phyloP scores from a whole-genome alignment of 2,888 invertebrate genomes.

The Thereva nobilitata region DNA sequence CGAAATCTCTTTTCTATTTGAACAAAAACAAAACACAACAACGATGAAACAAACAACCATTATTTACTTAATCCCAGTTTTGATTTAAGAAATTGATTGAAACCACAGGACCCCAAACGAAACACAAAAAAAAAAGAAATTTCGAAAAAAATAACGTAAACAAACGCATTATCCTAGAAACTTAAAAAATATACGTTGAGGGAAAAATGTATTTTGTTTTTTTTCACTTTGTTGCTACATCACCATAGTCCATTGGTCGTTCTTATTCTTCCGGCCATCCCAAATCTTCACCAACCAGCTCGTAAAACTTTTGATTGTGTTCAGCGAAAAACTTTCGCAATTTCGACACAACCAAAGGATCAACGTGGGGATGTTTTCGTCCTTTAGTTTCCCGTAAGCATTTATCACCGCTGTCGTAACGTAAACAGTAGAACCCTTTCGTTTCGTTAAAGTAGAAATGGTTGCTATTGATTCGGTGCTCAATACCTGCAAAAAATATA shows the following conservation, averaged over 20 bases:
- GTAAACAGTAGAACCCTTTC: conserved; percentile 92
- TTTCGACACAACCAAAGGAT: conserved; percentile 76
- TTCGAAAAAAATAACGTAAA: no score
- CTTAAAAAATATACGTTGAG: no score
- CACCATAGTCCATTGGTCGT: background rate
- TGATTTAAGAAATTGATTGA: no score
- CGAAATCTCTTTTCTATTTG: no score
- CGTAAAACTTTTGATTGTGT: conserved; percentile 90
- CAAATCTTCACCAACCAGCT: conserved; percentile 88
- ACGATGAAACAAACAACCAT: no score
- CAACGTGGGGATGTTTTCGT: conserved; percentile 81
- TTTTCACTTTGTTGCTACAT: background rate
- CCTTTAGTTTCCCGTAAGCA: conserved; percentile 84
- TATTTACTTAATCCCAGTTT: no score
- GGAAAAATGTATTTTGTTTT: no score
- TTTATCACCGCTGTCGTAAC: conserved; percentile 82
- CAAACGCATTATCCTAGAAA: no score
- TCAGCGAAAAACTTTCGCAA: conserved; percentile 85
- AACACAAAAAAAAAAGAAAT: no score
- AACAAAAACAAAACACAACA: no score
- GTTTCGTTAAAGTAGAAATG: conserved; percentile 97
- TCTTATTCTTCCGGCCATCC: conserved; percentile 88
- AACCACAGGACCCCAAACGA: no score
- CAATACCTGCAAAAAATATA: conserved; percentile 51
- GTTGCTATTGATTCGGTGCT: conserved; percentile 70